Evolutionary conservation across 1,140 invertebrate species (phyloP), one percentile per base, ranked within the genome.

Genomic region (Zaprionus kolodkinae): DNA sequence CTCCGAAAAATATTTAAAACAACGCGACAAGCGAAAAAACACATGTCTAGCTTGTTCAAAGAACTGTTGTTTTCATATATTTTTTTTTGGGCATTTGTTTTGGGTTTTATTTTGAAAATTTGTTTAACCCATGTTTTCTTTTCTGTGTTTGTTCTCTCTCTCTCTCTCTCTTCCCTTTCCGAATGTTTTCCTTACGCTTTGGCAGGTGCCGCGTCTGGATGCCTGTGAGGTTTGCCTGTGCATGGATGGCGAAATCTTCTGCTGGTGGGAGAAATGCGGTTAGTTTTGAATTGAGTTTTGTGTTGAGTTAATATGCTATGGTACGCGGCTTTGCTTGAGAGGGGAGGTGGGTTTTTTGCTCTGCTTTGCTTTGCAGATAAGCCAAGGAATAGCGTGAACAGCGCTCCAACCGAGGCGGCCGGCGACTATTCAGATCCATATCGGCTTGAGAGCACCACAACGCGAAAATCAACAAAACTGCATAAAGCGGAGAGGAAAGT

Each of bases 171-270:
- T 21, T 21, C 27, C 4, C n/a, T 54, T 65, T 55, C 40, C 40
- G 35, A 6, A 12, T 60, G 21, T 45, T 35, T 65, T 30, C 70
- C 30, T 50, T 9, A 50, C 10, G 63, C 69, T 63, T 61, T 50
- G 92, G 33, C 92, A 94, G 94, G 94, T 94, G 63, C 93, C 94
- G 66, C 92, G 94, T 55, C 69, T 79, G 30, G 95, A 96, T 91
- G 93, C 93, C 21, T 96, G 95, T 89, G 95, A 95, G 77, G 95
- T 95, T 80, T 96, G 95, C 86, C 93, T 96, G 13, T 96, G 95
- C 83, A 93, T 96, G 65, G 95, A 95, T 70, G 95, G 95, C 10
- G 95, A 96, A 86, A 95, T 96, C 92, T 96, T 96, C 91, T 96
- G 95, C 91, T 96, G 95, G 95, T 96, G 95, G 95, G 95, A 95